phyloP scores from a whole-genome alignment of 2,113 vertebrate genomes.

The Apodemus sylvaticus region DNA sequence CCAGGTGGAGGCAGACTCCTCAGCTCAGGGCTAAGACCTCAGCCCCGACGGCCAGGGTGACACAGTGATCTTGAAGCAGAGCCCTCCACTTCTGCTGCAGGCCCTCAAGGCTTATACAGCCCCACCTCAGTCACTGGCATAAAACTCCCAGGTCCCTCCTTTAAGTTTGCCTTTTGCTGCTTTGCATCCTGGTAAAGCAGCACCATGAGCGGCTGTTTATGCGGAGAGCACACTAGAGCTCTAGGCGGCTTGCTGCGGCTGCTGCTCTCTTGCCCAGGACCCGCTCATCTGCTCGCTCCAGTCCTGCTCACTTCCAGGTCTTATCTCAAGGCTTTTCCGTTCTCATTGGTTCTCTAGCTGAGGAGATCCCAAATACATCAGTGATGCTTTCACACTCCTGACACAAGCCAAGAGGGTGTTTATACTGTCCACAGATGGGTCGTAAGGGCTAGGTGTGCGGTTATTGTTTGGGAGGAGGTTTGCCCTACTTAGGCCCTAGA shows the following conservation, averaged over 20 bases:
- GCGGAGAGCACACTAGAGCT: background rate
- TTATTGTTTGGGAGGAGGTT: background rate
- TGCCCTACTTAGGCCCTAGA: background rate
- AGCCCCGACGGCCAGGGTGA: background rate
- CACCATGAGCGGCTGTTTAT: background rate
- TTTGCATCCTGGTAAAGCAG: rapidly evolving
- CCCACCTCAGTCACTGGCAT: background rate
- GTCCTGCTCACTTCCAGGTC: too few relatives aligned
- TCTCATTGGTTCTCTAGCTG: rapidly evolving
- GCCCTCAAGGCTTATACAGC: rapidly evolving
- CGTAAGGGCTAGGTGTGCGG: background rate
- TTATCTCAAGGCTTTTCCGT: background rate
- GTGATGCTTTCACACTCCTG: rapidly evolving
- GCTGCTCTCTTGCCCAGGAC: background rate
- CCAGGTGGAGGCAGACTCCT: too few relatives aligned
- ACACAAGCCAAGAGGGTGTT: background rate
- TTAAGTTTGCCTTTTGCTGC: background rate
- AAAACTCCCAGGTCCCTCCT: background rate
- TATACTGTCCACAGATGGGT: background rate
- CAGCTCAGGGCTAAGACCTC: background rate
- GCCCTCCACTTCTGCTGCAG: background rate
- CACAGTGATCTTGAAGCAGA: background rate
- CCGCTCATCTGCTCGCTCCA: background rate
- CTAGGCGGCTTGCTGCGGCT: background rate
- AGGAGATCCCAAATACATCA: rapidly evolving